Conservation (phyloP, 2,113 vertebrate species). For the Reinhardtius hippoglossoides region DNA sequence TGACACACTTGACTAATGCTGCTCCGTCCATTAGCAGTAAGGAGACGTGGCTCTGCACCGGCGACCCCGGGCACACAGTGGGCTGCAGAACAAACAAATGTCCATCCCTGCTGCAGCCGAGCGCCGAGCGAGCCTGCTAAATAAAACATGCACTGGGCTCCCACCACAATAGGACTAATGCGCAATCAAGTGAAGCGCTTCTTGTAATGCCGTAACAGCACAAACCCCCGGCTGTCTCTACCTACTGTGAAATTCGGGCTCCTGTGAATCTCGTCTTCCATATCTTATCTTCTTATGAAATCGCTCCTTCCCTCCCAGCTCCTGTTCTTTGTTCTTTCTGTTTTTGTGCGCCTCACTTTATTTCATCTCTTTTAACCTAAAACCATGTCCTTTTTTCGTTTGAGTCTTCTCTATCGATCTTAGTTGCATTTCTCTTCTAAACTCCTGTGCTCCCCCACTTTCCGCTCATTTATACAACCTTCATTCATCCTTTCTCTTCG, state of each 20-base stretch:
- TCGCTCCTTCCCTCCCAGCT: constrained; percentile 44
- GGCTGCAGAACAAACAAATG: constrained; percentile 53
- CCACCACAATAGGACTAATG: constrained; percentile 46
- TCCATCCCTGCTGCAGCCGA: constrained; percentile 15
- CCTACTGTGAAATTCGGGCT: constrained; percentile 66
- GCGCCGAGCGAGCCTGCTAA: constrained; percentile 42
- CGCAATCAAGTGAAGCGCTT: constrained; percentile 56
- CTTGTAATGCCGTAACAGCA: constrained; percentile 39
- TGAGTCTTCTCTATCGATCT: constrained; percentile 27
- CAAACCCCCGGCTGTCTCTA: constrained; percentile 36
- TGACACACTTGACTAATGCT: constrained; percentile 43
- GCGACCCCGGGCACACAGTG: constrained; percentile 19
- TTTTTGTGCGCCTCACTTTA: constrained; percentile 44
- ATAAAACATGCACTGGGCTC: constrained; percentile 64
- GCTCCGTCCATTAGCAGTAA: constrained; percentile 54
- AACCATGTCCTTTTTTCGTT: constrained; percentile 35
- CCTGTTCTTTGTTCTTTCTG: constrained; percentile 48
- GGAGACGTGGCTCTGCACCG: constrained; percentile 25
- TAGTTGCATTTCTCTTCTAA: constrained; percentile 5
- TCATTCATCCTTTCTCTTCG: constrained; percentile 21
- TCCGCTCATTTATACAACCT: constrained; percentile 14
- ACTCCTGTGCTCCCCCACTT: background rate
- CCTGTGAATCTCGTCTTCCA: constrained; percentile 41
- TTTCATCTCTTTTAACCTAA: constrained; percentile 32
- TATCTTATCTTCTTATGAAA: constrained; percentile 55